Conservation (phyloP, 2,888 invertebrate species). For the Teleogryllus oceanicus region DNA sequence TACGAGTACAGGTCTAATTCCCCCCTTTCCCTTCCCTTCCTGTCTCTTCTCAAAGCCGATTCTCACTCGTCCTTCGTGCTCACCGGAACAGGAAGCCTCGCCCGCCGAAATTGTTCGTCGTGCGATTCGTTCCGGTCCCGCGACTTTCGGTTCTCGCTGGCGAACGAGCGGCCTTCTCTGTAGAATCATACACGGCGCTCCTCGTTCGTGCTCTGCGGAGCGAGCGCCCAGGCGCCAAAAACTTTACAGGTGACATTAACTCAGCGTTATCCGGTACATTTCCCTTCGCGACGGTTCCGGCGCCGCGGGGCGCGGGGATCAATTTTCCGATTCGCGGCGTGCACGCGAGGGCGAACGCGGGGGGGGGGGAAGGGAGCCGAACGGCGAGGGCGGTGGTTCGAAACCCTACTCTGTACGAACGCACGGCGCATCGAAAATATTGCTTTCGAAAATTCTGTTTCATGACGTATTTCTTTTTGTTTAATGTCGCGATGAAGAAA, state of each 20-base stretch:
- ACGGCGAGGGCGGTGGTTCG: not conserved
- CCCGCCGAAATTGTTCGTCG: not conserved
- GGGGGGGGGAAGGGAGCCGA: not conserved
- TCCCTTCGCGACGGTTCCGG: not conserved
- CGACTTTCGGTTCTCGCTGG: not conserved
- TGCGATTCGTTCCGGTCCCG: not conserved
- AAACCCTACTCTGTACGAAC: no score
- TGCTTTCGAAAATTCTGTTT: no score
- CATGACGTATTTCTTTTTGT: no score
- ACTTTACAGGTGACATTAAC: constrained; percentile 18
- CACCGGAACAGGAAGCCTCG: not conserved
- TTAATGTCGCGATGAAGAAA: no score
- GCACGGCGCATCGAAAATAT: no score
- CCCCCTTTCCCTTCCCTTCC: not conserved
- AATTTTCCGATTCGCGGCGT: not conserved
- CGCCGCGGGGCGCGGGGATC: not conserved
- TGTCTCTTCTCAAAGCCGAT: not conserved
- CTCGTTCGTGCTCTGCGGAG: not conserved
- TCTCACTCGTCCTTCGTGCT: not conserved
- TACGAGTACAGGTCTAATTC: not conserved
- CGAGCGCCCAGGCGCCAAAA: not conserved
- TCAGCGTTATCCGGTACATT: constrained; percentile 18
- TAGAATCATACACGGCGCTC: not conserved
- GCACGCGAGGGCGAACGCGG: not conserved
- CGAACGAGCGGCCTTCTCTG: not conserved